A percentile compares a stretch with the other conserved stretches of the same genome.
phyloP scores from a whole-genome alignment of 92 coral and sea anemone species.

The Meandrina meandrites region DNA sequence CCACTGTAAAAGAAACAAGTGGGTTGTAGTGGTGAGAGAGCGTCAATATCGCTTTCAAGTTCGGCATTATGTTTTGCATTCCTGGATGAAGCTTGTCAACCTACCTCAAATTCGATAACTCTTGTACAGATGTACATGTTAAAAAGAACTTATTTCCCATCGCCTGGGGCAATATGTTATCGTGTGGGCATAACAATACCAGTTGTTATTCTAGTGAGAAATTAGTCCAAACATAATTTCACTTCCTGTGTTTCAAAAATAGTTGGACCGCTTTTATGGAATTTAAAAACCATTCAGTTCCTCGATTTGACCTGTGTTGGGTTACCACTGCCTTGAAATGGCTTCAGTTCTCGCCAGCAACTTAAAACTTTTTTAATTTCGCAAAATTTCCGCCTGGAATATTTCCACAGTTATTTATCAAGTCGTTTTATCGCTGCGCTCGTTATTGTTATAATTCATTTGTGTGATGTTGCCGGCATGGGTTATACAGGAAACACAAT shows the following conservation, averaged over 20 bases:
- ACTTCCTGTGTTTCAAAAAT: slow-evolving; percentile 8
- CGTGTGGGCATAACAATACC: not conserved
- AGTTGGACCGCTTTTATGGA: slow-evolving; percentile 1
- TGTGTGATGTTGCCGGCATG: slow-evolving; percentile 22
- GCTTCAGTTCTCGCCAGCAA: not conserved
- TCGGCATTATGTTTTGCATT: slow-evolving; percentile 1
- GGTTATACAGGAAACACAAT: slow-evolving; percentile 1
- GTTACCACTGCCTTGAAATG: not conserved
- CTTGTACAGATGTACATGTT: not conserved
- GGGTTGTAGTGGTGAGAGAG: not conserved
- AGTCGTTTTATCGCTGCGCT: not conserved
- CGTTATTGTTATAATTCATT: slow-evolving; percentile 13
- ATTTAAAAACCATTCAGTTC: slow-evolving; percentile 16
- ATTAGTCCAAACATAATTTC: not conserved
- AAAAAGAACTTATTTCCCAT: too few species aligned
- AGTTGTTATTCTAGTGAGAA: not conserved
- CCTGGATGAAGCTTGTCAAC: not conserved
- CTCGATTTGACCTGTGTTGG: not conserved
- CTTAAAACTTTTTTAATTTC: not conserved
- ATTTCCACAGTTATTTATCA: not conserved
- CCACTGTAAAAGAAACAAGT: not conserved
- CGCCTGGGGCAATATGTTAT: not conserved
- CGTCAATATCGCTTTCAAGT: slow-evolving; percentile 3
- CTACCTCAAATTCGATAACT: not conserved
- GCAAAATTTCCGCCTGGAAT: slow-evolving; percentile 4